Evolutionary conservation across 2,797 vertebrate genomes (phyloP).

Genomic region (Alosa sapidissima): DNA sequence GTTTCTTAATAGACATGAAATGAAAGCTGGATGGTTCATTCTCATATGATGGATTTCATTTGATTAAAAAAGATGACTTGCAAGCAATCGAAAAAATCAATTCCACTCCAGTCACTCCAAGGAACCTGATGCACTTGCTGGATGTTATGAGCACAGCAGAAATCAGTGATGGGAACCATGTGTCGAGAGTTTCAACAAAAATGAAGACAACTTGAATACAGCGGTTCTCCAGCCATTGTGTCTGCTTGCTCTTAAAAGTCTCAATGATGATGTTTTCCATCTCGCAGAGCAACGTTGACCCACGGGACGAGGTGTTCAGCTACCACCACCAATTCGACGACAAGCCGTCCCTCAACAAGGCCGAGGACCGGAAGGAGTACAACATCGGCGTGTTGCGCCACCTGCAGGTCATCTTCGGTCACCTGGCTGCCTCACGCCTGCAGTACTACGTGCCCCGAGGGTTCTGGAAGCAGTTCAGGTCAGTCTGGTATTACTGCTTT

Average conservation of each 20-base stretch:
- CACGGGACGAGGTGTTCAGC: slow-evolving; percentile 96
- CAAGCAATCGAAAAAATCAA: too few relatives aligned
- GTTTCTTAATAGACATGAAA: background rate
- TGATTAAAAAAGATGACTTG: too few relatives aligned
- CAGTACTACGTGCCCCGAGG: slow-evolving; percentile 98
- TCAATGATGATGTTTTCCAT: background rate
- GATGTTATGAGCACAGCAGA: too few relatives aligned
- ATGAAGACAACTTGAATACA: background rate
- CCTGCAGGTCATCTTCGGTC: slow-evolving; percentile 98
- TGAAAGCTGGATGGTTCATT: background rate
- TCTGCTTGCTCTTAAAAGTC: background rate
- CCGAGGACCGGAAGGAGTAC: slow-evolving; percentile 98
- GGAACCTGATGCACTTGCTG: too few relatives aligned
- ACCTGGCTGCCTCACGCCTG: slow-evolving; percentile 93
- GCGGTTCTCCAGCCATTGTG: background rate
- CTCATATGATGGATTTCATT: too few relatives aligned
- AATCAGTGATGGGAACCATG: too few relatives aligned
- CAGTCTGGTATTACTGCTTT: slow-evolving; percentile 36
- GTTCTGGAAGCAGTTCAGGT: slow-evolving; percentile 99
- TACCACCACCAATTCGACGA: slow-evolving; percentile 98
- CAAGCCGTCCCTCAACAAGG: slow-evolving; percentile 92
- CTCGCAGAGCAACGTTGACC: slow-evolving; percentile 92
- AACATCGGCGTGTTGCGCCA: slow-evolving; percentile 98
- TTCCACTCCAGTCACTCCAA: too few relatives aligned
- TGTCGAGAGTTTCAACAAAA: too few relatives aligned